Evolutionary conservation across 2,888 invertebrate genomes (phyloP).

Genomic region (Meteorus colon): DNA sequence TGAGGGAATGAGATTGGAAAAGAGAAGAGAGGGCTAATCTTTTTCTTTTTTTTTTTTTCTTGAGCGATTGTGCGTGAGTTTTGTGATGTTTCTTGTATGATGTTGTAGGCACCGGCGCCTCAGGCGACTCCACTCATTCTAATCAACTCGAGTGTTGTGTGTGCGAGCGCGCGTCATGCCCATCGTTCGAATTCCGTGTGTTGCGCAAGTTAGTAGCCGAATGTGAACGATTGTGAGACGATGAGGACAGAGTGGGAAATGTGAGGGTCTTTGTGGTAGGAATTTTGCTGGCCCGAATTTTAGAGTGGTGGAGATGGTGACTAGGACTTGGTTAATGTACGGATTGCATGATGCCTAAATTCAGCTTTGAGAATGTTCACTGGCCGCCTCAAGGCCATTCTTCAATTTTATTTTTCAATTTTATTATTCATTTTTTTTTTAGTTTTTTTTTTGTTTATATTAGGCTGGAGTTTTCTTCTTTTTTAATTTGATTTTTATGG

Average conservation of each 20-base stretch:
- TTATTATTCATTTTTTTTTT: background rate
- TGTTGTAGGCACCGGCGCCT: slow-evolving; percentile 40
- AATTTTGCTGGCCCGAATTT: background rate
- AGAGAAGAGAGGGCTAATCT: slow-evolving; percentile 19
- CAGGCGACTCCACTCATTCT: slow-evolving; percentile 36
- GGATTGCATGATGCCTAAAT: slow-evolving; percentile 60
- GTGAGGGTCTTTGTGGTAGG: no score
- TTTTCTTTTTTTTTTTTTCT: background rate
- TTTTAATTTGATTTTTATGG: no score
- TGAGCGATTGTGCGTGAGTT: slow-evolving; percentile 31
- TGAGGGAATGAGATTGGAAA: background rate
- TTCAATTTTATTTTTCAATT: background rate
- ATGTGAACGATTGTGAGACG: background rate
- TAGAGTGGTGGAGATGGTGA: background rate
- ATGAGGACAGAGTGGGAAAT: background rate
- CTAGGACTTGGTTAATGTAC: slow-evolving; percentile 54
- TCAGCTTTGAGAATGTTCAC: slow-evolving; percentile 41
- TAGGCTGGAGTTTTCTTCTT: background rate
- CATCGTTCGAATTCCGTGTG: slow-evolving; percentile 41
- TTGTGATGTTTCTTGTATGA: slow-evolving; percentile 40
- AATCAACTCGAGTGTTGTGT: slow-evolving; percentile 32
- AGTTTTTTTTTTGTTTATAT: background rate
- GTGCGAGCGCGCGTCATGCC: slow-evolving; percentile 11
- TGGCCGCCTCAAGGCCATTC: slow-evolving; percentile 45
- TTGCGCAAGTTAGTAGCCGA: slow-evolving; percentile 36